Evolutionary conservation across 2,888 invertebrate genomes (phyloP).

Genomic region (Athalia rosae): DNA sequence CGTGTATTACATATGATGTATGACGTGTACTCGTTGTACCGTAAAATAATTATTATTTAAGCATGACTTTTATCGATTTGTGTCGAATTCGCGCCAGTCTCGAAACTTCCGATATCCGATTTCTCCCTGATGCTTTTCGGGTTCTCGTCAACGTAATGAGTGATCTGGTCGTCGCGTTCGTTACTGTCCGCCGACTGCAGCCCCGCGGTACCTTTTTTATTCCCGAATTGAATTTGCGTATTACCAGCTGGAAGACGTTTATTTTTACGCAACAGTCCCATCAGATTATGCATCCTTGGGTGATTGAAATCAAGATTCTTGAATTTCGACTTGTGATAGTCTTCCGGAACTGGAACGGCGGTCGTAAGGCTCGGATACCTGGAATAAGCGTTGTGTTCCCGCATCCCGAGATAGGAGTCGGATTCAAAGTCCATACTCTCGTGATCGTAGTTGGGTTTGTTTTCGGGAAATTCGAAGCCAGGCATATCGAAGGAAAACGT

Average conservation of each 20-base stretch:
- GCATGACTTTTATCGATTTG: slow-evolving; percentile 1
- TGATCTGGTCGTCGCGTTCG: background rate
- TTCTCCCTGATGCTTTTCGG: slow-evolving; percentile 59
- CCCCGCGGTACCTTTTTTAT: slow-evolving; percentile 55
- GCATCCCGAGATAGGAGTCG: slow-evolving; percentile 45
- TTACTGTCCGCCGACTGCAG: background rate
- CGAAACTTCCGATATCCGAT: slow-evolving; percentile 51
- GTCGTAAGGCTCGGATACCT: slow-evolving; percentile 61
- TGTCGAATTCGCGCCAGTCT: slow-evolving; percentile 7
- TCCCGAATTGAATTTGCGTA: slow-evolving; percentile 53
- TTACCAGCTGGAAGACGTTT: slow-evolving; percentile 64
- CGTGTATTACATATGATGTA: background rate
- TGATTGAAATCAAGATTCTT: slow-evolving; percentile 63
- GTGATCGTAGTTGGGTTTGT: slow-evolving; percentile 39
- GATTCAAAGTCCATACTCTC: slow-evolving; percentile 48
- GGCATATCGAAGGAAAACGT: slow-evolving; percentile 27
- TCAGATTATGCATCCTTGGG: slow-evolving; percentile 67
- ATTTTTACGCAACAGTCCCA: slow-evolving; percentile 70
- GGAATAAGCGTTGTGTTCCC: slow-evolving; percentile 40
- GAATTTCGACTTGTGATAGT: slow-evolving; percentile 51
- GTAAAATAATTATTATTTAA: slow-evolving; percentile 11
- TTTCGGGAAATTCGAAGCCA: slow-evolving; percentile 9
- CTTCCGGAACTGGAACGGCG: slow-evolving; percentile 52
- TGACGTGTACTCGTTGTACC: background rate
- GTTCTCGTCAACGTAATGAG: slow-evolving; percentile 57